Percentiles rank a stretch among this genome's conserved stretches.
Conservation (phyloP, 2,113 vertebrate species). For the Egretta garzetta region DNA sequence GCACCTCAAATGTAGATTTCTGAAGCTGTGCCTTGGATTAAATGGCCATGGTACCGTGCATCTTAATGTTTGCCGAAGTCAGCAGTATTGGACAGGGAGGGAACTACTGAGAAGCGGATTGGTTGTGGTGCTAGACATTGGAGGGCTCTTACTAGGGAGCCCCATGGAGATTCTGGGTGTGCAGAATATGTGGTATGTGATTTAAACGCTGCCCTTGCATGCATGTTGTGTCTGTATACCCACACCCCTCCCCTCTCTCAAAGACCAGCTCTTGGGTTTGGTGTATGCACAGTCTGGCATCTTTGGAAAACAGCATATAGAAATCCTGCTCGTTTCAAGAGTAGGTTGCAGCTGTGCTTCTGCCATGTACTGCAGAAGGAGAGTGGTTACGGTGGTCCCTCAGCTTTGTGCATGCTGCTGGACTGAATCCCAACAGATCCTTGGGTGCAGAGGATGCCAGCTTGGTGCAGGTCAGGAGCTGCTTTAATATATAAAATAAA, state of each 20-base stretch:
- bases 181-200: neutral
- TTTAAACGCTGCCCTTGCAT: neutral
- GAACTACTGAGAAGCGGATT: neutral
- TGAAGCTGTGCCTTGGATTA: neutral
- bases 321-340: neutral
- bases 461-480: neutral
- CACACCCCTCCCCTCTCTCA: too few species aligned
- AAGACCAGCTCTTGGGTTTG: neutral
- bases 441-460: neutral
- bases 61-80: neutral
- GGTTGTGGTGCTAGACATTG: neutral
- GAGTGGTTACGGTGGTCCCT: neutral
- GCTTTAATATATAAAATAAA: neutral
- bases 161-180: neutral
- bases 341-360: neutral
- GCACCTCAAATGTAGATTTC: neutral
- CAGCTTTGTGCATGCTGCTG: neutral
- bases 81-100: neutral
- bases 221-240: rapidly evolving
- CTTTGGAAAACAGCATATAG: neutral
- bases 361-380: rapidly evolving
- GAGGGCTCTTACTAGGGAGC: neutral
- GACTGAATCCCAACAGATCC: neutral
- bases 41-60: rapidly evolving
- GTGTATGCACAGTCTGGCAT: neutral